Evolutionary conservation across 2,888 invertebrate species (phyloP).

Genomic region (Dinocampus coccinellae): DNA sequence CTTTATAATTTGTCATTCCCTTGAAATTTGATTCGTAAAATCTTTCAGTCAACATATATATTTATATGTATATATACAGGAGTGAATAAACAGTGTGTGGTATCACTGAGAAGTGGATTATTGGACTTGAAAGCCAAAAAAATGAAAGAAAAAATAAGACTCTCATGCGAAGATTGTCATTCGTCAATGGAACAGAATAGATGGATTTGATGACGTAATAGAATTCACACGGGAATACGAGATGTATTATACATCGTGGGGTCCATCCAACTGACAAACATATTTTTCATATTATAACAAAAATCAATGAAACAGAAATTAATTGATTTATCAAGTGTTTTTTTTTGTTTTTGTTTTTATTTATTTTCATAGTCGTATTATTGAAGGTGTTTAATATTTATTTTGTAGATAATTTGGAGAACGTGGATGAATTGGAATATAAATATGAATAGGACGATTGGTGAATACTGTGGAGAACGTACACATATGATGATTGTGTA

Average conservation of each 20-base stretch:
- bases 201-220: not conserved
- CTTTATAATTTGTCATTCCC: conserved; percentile 13
- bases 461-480: not conserved
- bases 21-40: not conserved
- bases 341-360: too few relatives aligned
- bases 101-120: not conserved
- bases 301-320: not conserved
- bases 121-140: not conserved
- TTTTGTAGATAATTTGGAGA: not conserved
- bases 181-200: not conserved
- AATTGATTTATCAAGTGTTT: too few relatives aligned
- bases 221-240: conserved; percentile 10
- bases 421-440: not conserved
- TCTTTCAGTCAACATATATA: not conserved
- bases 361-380: too few relatives aligned
- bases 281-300: not conserved
- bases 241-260: conserved; percentile 1
- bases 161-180: not conserved
- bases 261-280: not conserved
- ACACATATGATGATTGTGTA: not conserved
- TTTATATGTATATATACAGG: not conserved
- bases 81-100: not conserved
- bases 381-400: not conserved
- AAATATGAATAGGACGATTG: not conserved
- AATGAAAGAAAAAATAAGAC: not conserved